These are phyloP conservation scores for Odontomyia ornata DNA, from an alignment of 2,888 invertebrate genomes.

Conservation along the genomic window DNA sequence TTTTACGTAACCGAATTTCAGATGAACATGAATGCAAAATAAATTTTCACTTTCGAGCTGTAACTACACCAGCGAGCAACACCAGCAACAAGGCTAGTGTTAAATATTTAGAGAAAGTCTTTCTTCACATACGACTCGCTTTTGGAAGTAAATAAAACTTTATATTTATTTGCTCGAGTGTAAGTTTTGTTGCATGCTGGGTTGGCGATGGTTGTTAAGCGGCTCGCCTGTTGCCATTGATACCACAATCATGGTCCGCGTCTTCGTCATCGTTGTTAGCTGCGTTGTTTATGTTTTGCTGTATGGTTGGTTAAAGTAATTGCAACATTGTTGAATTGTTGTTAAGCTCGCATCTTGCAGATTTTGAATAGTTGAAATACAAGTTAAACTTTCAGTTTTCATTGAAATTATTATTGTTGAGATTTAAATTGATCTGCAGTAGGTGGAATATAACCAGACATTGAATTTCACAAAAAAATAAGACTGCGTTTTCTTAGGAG, in stretches of 20 bases:
- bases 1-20: conserved; percentile 41
- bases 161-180: conserved; percentile 24
- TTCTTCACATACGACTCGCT: conserved; percentile 21
- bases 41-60: conserved; percentile 31
- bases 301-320: conserved; percentile 23
- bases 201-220: neutral
- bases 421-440: neutral
- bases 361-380: conserved; percentile 24
- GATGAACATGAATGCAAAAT: conserved; percentile 42
- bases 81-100: conserved; percentile 4
- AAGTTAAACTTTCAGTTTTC: conserved; percentile 21
- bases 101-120: conserved; percentile 44
- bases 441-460: neutral
- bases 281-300: conserved; percentile 9
- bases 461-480: neutral
- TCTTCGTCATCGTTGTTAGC: neutral
- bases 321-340: conserved; percentile 12
- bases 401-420: neutral
- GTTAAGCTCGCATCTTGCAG: neutral
- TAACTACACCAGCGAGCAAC: neutral
- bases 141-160: conserved; percentile 41
- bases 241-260: too few relatives aligned
- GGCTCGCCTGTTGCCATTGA: too few relatives aligned
- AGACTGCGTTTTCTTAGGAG: neutral
- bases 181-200: conserved; percentile 10